These are phyloP conservation scores for Temnothorax ravouxi DNA, from an alignment of 2,888 invertebrate genomes.

Conservation along the genomic window DNA sequence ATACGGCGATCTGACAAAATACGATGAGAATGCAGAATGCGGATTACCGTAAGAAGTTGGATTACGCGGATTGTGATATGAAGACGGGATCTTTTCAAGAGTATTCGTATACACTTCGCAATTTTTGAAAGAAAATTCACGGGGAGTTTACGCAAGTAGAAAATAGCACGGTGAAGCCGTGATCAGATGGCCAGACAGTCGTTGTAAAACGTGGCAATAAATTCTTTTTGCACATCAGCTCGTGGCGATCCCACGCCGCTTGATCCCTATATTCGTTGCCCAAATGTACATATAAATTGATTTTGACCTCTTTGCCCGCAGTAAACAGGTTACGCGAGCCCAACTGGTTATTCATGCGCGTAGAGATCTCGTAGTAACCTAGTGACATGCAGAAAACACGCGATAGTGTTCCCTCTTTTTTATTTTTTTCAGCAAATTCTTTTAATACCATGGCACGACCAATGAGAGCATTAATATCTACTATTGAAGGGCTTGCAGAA, in stretches of 20 bases:
- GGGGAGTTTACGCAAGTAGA: neutral
- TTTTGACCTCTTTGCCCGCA: constrained; percentile 31
- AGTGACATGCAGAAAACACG: constrained; percentile 47
- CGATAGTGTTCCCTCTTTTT: neutral
- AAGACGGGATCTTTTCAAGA: constrained; percentile 3
- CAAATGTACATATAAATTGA: constrained; percentile 45
- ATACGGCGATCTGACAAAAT: constrained; percentile 13
- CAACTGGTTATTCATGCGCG: constrained; percentile 5
- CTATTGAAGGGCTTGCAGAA: neutral
- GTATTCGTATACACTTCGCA: neutral
- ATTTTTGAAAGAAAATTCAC: neutral
- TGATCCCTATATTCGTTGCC: neutral
- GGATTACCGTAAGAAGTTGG: constrained; percentile 1
- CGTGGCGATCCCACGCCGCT: neutral
- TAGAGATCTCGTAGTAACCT: constrained; percentile 41
- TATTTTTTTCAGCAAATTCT: neutral
- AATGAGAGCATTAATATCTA: neutral
- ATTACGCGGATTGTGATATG: neutral
- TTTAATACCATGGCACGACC: neutral
- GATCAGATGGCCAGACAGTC: neutral
- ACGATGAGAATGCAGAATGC: constrained; percentile 24
- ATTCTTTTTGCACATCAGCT: neutral
- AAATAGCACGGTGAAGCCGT: neutral
- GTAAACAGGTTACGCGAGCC: constrained; percentile 47
- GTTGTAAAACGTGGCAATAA: constrained; percentile 8